Base-by-base conservation (phyloP, 2,113 vertebrate genomes). In the Ascaphus truei region DNA sequence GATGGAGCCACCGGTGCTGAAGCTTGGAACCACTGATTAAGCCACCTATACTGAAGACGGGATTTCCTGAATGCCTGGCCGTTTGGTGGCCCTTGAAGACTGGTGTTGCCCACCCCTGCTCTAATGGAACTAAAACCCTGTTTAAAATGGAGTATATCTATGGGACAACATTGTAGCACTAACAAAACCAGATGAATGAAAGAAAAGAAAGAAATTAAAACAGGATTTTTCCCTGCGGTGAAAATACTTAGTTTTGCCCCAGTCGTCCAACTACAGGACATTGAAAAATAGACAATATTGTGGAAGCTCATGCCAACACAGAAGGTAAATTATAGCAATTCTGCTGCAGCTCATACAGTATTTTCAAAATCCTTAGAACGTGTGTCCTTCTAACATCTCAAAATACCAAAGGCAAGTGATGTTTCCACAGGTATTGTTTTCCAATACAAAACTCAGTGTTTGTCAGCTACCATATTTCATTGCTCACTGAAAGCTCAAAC, bases 381-480 rank as follows among this genome's bases (percentile, higher is more conserved):
- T 41, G 15, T 39, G 18, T 22, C 30, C 45, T 11, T 57, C 10
- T 57, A 31, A 34, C 16, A 22, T 26, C 18, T 52, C 36, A 18
- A 59, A 36, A 7, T 59, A 58, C 15, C 18, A 58, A 50, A 55
- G 53, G 30, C 29, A 30, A 66, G 43, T 55, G 9, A 56, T 58
- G 20, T 59, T 57, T 58, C 55, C 30, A 15, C 18, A 39, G 55
- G 66, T 27, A 31, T 31, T 61, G 34, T 61, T 61, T 71, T 61
- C 20, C 57, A 41, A 31, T 39, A 71, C 45, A 71, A 60, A 55
- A 52, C 23, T 15, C 20, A 41, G 31, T 11, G 39, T 41, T 61
- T 39, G 16, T 61, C 12, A 20, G 31, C 43, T 37, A 22, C 57
- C 50, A 29, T 59, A 48, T 60, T 51, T 59, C 41, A 65, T 22